Percentiles rank a stretch among this genome's conserved stretches.
Conservation (phyloP, 2,888 invertebrate species). For the Caenorhabditis sp. region DNA sequence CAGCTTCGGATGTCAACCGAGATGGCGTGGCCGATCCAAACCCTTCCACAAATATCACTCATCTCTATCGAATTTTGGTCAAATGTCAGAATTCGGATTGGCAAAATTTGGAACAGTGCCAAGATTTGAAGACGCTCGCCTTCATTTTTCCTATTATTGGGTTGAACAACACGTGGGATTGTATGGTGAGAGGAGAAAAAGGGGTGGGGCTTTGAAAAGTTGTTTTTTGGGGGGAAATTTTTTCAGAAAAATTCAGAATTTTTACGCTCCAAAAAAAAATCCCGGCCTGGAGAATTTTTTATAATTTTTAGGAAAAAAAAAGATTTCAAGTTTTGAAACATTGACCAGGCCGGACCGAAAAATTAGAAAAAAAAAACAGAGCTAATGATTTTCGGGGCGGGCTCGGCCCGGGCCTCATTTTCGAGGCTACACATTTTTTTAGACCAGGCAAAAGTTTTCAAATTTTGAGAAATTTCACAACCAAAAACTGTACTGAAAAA, state of each 20-base stretch:
- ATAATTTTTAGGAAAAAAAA: too few relatives aligned
- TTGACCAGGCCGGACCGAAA: too few relatives aligned
- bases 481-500: too few relatives aligned
- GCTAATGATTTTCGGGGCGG: too few relatives aligned
- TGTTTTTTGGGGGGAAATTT: constrained; percentile 22
- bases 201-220: not conserved
- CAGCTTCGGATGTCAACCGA: constrained; percentile 29
- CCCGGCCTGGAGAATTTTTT: too few relatives aligned
- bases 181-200: constrained; percentile 2
- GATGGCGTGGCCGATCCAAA: constrained; percentile 31
- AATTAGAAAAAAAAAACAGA: too few relatives aligned
- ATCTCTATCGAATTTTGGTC: constrained; percentile 25
- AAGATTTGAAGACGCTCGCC: constrained; percentile 16
- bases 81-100: constrained; percentile 17
- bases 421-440: not conserved
- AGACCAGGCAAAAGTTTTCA: not conserved
- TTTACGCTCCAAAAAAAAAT: too few relatives aligned
- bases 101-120: constrained; percentile 17
- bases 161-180: constrained; percentile 10
- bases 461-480: too few relatives aligned
- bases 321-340: too few relatives aligned
- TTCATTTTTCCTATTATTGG: constrained; percentile 30
- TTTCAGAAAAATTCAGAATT: too few relatives aligned
- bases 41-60: constrained; percentile 15
- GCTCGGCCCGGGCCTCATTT: too few relatives aligned